These are phyloP conservation scores for Chanos chanos DNA, from an alignment of 2,797 vertebrate species.

Conservation along the genomic window DNA sequence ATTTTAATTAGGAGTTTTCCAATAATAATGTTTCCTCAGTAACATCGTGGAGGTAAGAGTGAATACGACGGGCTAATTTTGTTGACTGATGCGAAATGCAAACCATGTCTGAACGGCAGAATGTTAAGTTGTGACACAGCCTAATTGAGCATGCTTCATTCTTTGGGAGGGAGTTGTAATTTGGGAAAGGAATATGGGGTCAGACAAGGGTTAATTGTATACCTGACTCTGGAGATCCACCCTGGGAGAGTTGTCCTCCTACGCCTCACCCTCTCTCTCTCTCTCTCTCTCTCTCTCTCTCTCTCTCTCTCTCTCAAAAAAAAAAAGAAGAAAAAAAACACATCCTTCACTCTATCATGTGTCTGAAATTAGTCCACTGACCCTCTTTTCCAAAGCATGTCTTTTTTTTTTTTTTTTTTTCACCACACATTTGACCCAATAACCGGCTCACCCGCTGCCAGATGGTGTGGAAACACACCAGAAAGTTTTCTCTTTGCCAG, in stretches of 20 bases:
- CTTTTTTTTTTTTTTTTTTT: constrained; percentile 35
- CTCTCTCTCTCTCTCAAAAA: too few relatives aligned
- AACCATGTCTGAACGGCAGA: constrained; percentile 63
- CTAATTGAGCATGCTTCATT: constrained; percentile 71
- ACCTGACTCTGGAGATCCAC: constrained; percentile 61
- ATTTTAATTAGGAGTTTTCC: too few relatives aligned
- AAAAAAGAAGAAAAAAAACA: too few relatives aligned
- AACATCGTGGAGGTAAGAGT: too few relatives aligned
- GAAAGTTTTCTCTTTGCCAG: too few relatives aligned
- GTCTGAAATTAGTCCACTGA: constrained; percentile 63
- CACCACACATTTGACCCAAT: constrained; percentile 40
- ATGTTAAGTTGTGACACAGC: constrained; percentile 62
- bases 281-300: too few relatives aligned
- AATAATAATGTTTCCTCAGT: too few relatives aligned
- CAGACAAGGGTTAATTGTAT: constrained; percentile 74
- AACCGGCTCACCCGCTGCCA: not conserved
- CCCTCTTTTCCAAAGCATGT: constrained; percentile 51
- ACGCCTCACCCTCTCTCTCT: not conserved
- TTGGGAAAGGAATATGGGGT: constrained; percentile 69
- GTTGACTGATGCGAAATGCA: too few relatives aligned
- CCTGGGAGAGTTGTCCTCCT: constrained; percentile 61
- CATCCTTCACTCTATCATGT: not conserved
- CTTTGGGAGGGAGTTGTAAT: constrained; percentile 68
- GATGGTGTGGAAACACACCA: too few relatives aligned
- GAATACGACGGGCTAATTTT: too few relatives aligned